Conservation (phyloP, 2,797 vertebrate species). For the Chrysocyon brachyurus region DNA sequence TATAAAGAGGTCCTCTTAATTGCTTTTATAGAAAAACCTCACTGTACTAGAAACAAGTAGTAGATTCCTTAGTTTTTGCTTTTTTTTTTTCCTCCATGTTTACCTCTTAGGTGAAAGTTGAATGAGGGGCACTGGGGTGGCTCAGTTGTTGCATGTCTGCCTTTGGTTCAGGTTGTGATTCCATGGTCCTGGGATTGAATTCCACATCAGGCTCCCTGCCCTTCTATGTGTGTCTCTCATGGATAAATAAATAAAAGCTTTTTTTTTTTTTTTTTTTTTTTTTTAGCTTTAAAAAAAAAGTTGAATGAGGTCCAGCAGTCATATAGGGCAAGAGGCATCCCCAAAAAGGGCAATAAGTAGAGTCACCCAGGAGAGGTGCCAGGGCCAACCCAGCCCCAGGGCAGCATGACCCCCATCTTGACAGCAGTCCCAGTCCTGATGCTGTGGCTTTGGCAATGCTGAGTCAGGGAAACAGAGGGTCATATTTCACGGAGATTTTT, state of each 20-base stretch:
- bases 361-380: not conserved
- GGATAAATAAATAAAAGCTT: too few relatives aligned
- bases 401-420: accelerated
- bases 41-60: not conserved
- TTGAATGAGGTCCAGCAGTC: not conserved
- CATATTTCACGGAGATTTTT: not conserved
- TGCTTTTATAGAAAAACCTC: not conserved
- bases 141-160: too few relatives aligned
- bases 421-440: not conserved
- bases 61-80: not conserved
- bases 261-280: too few relatives aligned
- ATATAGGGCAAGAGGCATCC: not conserved
- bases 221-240: too few relatives aligned
- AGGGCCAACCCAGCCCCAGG: not conserved
- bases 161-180: too few relatives aligned
- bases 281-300: not conserved
- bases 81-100: not conserved
- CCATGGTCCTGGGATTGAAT: too few relatives aligned
- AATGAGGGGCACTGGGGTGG: not conserved
- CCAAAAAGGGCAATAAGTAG: not conserved
- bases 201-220: too few relatives aligned
- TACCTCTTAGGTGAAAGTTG: not conserved
- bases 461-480: not conserved
- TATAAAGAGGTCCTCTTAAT: not conserved
- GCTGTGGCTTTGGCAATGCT: not conserved